Evolutionary conservation across 2,888 invertebrate genomes (phyloP).

Genomic region (Synergus japonicus): DNA sequence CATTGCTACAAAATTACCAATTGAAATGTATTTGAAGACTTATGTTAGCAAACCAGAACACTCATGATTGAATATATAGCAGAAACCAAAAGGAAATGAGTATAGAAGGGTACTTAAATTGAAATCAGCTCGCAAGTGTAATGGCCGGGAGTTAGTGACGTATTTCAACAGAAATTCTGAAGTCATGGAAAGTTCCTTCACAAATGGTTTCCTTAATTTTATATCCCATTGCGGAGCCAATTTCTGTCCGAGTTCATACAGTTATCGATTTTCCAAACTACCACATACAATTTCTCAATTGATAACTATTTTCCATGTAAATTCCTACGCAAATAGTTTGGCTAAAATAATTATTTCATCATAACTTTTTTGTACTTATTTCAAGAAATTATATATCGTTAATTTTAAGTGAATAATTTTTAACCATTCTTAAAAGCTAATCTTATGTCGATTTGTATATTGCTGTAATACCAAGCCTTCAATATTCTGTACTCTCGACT

Average conservation of each 20-base stretch:
- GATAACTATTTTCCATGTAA: neutral
- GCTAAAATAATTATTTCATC: neutral
- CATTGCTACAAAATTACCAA: neutral
- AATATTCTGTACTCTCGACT: neutral
- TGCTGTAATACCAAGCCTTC: neutral
- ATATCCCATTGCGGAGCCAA: neutral
- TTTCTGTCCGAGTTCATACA: slow-evolving; percentile 16
- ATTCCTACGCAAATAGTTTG: neutral
- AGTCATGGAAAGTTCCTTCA: slow-evolving; percentile 32
- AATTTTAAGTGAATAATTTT: neutral
- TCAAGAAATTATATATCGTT: too few species aligned
- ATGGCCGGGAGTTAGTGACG: slow-evolving; percentile 22
- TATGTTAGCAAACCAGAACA: too few species aligned
- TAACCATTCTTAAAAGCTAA: neutral
- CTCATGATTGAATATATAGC: too few species aligned
- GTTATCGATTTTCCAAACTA: slow-evolving; percentile 6
- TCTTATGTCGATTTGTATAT: neutral
- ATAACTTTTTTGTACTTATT: too few species aligned
- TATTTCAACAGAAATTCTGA: slow-evolving; percentile 20
- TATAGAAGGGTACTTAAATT: slow-evolving; percentile 23
- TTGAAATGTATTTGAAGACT: neutral
- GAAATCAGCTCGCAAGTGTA: slow-evolving; percentile 25
- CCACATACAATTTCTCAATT: neutral
- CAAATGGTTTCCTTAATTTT: slow-evolving; percentile 30
- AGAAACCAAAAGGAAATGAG: slow-evolving; percentile 10